A percentile compares a stretch with the other conserved stretches of the same genome.
phyloP scores from a whole-genome alignment of 2,888 invertebrate genomes.

The Gari tellinella region DNA sequence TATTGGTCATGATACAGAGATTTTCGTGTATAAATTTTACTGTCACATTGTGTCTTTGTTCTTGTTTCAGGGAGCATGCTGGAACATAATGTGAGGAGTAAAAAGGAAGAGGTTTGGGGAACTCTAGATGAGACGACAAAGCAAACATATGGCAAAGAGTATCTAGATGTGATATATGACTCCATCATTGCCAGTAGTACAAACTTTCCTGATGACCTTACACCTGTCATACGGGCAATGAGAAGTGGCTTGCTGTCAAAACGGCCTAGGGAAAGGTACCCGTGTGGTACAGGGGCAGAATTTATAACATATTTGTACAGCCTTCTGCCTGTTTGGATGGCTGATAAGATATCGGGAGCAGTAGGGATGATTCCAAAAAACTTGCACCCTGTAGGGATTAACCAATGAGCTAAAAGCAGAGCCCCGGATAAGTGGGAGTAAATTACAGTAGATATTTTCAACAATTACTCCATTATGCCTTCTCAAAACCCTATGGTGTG shows the following conservation, averaged over 20 bases:
- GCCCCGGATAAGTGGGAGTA: too few relatives aligned
- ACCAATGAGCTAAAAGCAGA: too few relatives aligned
- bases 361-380: slow-evolving; percentile 70
- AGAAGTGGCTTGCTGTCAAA: slow-evolving; percentile 80
- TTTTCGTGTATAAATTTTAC: too few relatives aligned
- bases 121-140: slow-evolving; percentile 72
- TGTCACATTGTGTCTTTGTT: background rate
- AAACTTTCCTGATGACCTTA: slow-evolving; percentile 75
- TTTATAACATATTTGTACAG: slow-evolving; percentile 73
- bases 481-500: too few relatives aligned
- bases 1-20: too few relatives aligned
- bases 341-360: slow-evolving; percentile 72
- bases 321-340: slow-evolving; percentile 79
- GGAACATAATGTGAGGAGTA: slow-evolving; percentile 64
- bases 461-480: too few relatives aligned
- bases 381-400: slow-evolving; percentile 49
- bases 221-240: slow-evolving; percentile 79
- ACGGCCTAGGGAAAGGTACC: slow-evolving; percentile 77
- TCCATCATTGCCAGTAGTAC: slow-evolving; percentile 65
- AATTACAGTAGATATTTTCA: too few relatives aligned
- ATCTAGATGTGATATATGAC: slow-evolving; percentile 74
- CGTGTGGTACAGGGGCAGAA: slow-evolving; percentile 79
- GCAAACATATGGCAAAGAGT: slow-evolving; percentile 75
- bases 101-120: slow-evolving; percentile 77
- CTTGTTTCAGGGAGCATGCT: slow-evolving; percentile 68